Evolutionary conservation across 2,888 invertebrate species (phyloP).

Genomic region (Onchidella celtica): DNA sequence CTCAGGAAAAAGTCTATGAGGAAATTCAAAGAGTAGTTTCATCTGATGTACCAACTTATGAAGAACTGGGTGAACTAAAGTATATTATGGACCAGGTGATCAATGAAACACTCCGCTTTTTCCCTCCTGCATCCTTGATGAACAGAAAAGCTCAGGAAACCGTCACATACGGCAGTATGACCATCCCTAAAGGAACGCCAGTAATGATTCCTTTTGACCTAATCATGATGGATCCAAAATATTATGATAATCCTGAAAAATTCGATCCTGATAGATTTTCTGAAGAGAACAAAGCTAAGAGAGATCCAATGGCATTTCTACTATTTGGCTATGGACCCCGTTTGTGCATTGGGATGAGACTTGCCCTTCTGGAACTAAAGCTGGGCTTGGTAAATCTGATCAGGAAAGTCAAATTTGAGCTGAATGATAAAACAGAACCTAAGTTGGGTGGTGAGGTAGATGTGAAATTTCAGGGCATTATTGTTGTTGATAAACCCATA

Average conservation of each 20-base stretch:
- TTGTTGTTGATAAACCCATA: slow-evolving; percentile 3
- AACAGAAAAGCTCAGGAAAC: background rate
- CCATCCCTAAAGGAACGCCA: background rate
- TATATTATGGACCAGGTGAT: slow-evolving; percentile 8
- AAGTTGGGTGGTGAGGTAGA: background rate
- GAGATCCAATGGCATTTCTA: slow-evolving; percentile 7
- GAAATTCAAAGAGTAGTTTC: background rate
- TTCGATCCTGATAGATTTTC: slow-evolving; percentile 23
- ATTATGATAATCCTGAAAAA: slow-evolving; percentile 7
- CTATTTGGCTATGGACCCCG: slow-evolving; percentile 23
- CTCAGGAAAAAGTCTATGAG: slow-evolving; percentile 18
- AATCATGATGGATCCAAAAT: background rate
- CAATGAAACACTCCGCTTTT: slow-evolving; percentile 2
- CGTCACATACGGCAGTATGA: background rate
- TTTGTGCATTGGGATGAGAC: background rate
- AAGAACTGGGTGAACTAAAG: slow-evolving; percentile 5
- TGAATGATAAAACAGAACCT: slow-evolving; percentile 7
- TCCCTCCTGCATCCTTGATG: background rate
- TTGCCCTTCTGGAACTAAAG: slow-evolving; percentile 9
- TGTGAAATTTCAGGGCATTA: background rate
- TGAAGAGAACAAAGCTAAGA: background rate
- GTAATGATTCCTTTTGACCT: background rate
- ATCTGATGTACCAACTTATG: slow-evolving; percentile 7
- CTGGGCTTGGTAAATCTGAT: background rate
- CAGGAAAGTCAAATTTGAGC: slow-evolving; percentile 12